A percentile compares a stretch with the other conserved stretches of the same genome.
These are phyloP conservation scores for Penaeus monodon DNA, from an alignment of 2,888 invertebrate genomes.

Conservation along the genomic window DNA sequence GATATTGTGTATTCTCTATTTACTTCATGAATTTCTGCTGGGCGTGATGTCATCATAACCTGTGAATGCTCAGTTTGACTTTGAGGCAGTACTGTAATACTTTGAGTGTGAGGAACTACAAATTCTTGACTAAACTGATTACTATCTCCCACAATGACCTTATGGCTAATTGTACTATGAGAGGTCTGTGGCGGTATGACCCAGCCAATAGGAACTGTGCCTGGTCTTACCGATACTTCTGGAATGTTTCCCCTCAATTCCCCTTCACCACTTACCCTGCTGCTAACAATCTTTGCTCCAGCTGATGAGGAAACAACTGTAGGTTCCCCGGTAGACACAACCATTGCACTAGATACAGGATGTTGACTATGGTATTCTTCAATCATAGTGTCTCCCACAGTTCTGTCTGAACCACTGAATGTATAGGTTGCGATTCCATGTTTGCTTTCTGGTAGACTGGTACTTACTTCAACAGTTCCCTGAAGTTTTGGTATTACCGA, in stretches of 20 bases:
- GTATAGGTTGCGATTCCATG: too few species aligned
- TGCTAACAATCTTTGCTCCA: neutral
- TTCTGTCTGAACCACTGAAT: too few species aligned
- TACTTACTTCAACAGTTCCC: too few species aligned
- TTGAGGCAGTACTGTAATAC: slow-evolving; percentile 3
- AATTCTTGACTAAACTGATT: slow-evolving; percentile 9
- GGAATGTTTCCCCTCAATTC: slow-evolving; percentile 45
- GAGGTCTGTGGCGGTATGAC: slow-evolving; percentile 28
- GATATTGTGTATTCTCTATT: slow-evolving; percentile 38
- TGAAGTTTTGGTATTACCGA: too few species aligned
- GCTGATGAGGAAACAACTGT: slow-evolving; percentile 1
- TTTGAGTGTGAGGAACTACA: slow-evolving; percentile 3
- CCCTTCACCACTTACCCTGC: neutral
- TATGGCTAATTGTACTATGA: slow-evolving; percentile 9
- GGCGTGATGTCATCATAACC: neutral
- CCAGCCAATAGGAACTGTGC: slow-evolving; percentile 46
- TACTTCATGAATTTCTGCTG: neutral
- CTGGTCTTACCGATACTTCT: slow-evolving; percentile 22
- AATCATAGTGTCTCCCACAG: too few species aligned
- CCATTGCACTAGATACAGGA: too few species aligned
- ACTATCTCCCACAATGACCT: slow-evolving; percentile 13
- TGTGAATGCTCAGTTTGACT: slow-evolving; percentile 9
- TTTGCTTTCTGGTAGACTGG: too few species aligned
- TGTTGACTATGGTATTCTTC: too few species aligned
- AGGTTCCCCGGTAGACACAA: too few species aligned